phyloP scores from a whole-genome alignment of 2,797 vertebrate genomes.

The Sebastes variabilis region DNA sequence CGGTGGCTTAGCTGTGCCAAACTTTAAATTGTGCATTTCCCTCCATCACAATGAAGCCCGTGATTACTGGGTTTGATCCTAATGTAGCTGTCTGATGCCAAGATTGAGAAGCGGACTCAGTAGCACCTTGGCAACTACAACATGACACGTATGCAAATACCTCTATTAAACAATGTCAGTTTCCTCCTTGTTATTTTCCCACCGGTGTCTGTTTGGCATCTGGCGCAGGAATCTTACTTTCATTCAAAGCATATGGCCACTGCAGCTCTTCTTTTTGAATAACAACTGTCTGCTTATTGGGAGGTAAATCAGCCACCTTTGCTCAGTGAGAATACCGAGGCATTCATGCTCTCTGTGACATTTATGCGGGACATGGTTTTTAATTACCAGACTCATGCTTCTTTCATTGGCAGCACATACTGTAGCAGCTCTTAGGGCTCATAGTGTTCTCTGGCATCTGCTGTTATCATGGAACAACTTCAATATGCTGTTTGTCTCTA shows the following conservation, averaged over 20 bases:
- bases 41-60: constrained; percentile 10
- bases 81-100: constrained; percentile 14
- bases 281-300: constrained; percentile 21
- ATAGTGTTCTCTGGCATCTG: constrained; percentile 12
- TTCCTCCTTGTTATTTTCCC: not conserved
- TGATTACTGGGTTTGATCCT: constrained; percentile 27
- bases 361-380: constrained; percentile 52
- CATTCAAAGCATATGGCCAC: constrained; percentile 1
- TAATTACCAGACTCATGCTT: constrained; percentile 55
- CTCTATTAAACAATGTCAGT: constrained; percentile 33
- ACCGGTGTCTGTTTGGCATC: constrained; percentile 17
- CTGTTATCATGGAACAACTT: constrained; percentile 25
- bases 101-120: constrained; percentile 15
- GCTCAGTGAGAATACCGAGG: constrained; percentile 16
- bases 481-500: not conserved
- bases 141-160: constrained; percentile 47
- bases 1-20: constrained; percentile 5
- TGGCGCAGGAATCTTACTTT: constrained; percentile 4
- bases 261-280: constrained; percentile 27
- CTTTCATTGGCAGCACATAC: constrained; percentile 43
- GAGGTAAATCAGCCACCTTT: constrained; percentile 10
- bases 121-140: constrained; percentile 13
- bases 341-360: constrained; percentile 50
- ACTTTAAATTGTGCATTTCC: constrained; percentile 32
- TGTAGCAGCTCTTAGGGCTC: constrained; percentile 3